These are phyloP conservation scores for Bombyx mandarina DNA, from an alignment of 1,140 invertebrate genomes.

Conservation along the genomic window DNA sequence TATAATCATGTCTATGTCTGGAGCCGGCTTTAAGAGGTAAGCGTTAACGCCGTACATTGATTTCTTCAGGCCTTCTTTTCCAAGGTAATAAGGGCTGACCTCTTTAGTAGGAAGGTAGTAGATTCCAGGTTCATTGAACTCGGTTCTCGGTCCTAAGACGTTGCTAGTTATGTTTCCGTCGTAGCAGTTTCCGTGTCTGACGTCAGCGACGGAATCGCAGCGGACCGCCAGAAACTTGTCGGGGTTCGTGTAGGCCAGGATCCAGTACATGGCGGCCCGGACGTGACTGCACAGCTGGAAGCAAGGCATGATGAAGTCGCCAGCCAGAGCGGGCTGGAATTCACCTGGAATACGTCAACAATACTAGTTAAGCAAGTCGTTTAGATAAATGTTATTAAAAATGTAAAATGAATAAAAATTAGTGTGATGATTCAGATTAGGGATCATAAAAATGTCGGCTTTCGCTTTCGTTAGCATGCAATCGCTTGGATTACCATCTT, in stretches of 20 bases:
- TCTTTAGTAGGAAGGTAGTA: constrained; percentile 47
- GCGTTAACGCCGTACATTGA: constrained; percentile 30
- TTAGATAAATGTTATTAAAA: background rate
- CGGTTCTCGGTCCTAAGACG: constrained; percentile 38
- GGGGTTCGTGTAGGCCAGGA: constrained; percentile 23
- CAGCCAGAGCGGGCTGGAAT: constrained; percentile 36
- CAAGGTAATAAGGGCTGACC: constrained; percentile 33
- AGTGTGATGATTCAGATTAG: background rate
- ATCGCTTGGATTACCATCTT: too few relatives aligned
- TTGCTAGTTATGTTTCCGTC: constrained; percentile 23
- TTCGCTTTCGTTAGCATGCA: too few relatives aligned
- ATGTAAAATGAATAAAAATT: too few relatives aligned
- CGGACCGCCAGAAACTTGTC: constrained; percentile 38
- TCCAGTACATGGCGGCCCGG: constrained; percentile 41
- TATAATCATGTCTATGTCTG: constrained; percentile 41
- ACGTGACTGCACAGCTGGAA: constrained; percentile 52
- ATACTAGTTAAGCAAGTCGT: background rate
- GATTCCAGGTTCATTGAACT: constrained; percentile 46
- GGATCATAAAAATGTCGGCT: background rate
- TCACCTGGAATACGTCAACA: constrained; percentile 30
- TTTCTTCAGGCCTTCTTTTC: constrained; percentile 28
- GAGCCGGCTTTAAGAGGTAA: constrained; percentile 34
- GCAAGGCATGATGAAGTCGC: constrained; percentile 48
- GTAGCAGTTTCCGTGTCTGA: constrained; percentile 37
- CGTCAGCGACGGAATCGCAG: constrained; percentile 33